Evolutionary conservation across 2,888 invertebrate species (phyloP).

Genomic region (Drosophila testacea): DNA sequence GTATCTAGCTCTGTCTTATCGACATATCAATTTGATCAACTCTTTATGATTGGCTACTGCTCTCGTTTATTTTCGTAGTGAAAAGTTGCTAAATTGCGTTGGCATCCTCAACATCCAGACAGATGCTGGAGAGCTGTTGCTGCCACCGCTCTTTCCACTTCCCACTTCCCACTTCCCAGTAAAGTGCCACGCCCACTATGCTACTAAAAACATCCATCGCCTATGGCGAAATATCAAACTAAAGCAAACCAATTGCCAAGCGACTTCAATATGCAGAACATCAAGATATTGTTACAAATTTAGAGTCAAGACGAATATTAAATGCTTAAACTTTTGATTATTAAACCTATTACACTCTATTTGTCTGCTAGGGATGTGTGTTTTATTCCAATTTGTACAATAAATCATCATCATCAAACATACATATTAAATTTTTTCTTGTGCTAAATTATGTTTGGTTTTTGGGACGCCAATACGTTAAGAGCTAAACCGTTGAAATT

Average conservation of each 20-base stretch:
- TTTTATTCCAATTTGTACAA: no score
- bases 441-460: no score
- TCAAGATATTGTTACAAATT: neutral
- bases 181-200: slow-evolving; percentile 41
- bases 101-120: slow-evolving; percentile 16
- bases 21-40: slow-evolving; percentile 20
- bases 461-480: no score
- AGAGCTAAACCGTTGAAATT: no score
- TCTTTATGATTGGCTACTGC: slow-evolving; percentile 41
- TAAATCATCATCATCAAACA: no score
- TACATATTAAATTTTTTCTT: no score
- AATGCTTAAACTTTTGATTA: no score
- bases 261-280: neutral
- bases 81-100: slow-evolving; percentile 33
- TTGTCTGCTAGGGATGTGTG: no score
- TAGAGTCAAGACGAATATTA: neutral
- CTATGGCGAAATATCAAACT: slow-evolving; percentile 6
- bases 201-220: slow-evolving; percentile 24
- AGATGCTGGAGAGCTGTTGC: slow-evolving; percentile 9
- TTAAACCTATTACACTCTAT: no score
- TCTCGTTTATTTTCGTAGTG: slow-evolving; percentile 1
- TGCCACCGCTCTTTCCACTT: slow-evolving; percentile 9
- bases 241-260: slow-evolving; percentile 6
- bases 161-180: slow-evolving; percentile 23
- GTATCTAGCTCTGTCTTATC: neutral